Evolutionary conservation across 1,140 invertebrate genomes (phyloP).

Genomic region (Euwallacea similis): DNA sequence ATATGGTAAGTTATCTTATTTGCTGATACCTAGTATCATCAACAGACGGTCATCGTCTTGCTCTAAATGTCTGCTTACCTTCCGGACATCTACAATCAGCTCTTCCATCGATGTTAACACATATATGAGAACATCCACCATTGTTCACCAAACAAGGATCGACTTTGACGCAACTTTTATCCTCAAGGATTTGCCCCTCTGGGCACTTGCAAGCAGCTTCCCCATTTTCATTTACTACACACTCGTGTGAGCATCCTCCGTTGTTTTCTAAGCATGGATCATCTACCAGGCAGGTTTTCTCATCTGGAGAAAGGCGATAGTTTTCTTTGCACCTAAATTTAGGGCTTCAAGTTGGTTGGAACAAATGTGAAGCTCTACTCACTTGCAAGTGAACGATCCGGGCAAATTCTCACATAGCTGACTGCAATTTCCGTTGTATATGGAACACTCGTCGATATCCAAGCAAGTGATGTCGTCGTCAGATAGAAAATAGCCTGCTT

Average conservation of each 20-base stretch:
- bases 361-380: slow-evolving; percentile 53
- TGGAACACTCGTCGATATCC: slow-evolving; percentile 69
- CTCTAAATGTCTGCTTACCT: slow-evolving; percentile 43
- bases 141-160: slow-evolving; percentile 59
- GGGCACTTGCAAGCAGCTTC: slow-evolving; percentile 60
- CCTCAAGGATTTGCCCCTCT: slow-evolving; percentile 56
- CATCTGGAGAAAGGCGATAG: slow-evolving; percentile 52
- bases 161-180: slow-evolving; percentile 59
- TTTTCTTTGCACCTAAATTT: slow-evolving; percentile 43
- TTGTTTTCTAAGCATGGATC: slow-evolving; percentile 60
- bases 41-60: background rate
- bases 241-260: slow-evolving; percentile 68
- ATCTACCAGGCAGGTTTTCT: slow-evolving; percentile 42
- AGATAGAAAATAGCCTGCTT: slow-evolving; percentile 57
- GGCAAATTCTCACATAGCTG: slow-evolving; percentile 66
- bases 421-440: slow-evolving; percentile 58
- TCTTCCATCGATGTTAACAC: slow-evolving; percentile 56
- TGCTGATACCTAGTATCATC: no score
- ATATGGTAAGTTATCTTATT: no score
- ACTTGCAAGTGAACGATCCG: slow-evolving; percentile 67
- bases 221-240: slow-evolving; percentile 62
- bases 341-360: background rate
- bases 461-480: slow-evolving; percentile 54
- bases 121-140: slow-evolving; percentile 61
- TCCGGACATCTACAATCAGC: slow-evolving; percentile 73